Conservation (phyloP, 2,888 invertebrate genomes). For the Drosophila peninsularis region DNA sequence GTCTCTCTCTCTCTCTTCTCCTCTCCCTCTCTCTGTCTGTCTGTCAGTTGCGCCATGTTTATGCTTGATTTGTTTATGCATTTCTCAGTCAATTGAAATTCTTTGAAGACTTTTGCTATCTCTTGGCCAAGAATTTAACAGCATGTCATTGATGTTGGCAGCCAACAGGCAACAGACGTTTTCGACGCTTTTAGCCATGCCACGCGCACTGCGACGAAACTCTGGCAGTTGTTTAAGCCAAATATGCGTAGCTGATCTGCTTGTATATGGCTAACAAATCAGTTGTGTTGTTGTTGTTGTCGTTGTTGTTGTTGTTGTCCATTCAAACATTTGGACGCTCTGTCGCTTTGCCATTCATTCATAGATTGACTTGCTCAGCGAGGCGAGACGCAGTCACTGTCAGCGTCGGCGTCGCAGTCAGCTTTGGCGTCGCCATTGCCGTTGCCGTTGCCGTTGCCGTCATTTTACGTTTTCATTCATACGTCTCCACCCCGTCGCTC, state of each 20-base stretch:
- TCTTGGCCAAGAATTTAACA: constrained; percentile 32
- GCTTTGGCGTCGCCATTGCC: constrained; percentile 26
- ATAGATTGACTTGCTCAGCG: constrained; percentile 71
- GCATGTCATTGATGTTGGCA: constrained; percentile 44
- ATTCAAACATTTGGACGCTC: constrained; percentile 71
- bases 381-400: constrained; percentile 51
- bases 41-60: constrained; percentile 46
- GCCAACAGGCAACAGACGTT: constrained; percentile 20
- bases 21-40: not conserved
- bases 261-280: constrained; percentile 78
- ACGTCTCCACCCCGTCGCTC: constrained; percentile 29
- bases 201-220: constrained; percentile 65
- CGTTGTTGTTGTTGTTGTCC: constrained; percentile 39
- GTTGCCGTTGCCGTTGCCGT: constrained; percentile 22
- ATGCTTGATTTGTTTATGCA: constrained; percentile 72
- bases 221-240: constrained; percentile 68
- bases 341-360: constrained; percentile 74
- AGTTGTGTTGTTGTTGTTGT: constrained; percentile 36
- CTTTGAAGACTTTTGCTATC: constrained; percentile 60
- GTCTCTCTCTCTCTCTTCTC: not conserved
- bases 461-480: constrained; percentile 74
- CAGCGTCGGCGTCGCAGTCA: constrained; percentile 23
- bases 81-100: constrained; percentile 80
- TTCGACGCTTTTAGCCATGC: constrained; percentile 69
- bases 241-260: constrained; percentile 77